These are phyloP conservation scores for Scaptodrosophila latifasciaeformis DNA, from an alignment of 2,888 invertebrate species.

Conservation along the genomic window DNA sequence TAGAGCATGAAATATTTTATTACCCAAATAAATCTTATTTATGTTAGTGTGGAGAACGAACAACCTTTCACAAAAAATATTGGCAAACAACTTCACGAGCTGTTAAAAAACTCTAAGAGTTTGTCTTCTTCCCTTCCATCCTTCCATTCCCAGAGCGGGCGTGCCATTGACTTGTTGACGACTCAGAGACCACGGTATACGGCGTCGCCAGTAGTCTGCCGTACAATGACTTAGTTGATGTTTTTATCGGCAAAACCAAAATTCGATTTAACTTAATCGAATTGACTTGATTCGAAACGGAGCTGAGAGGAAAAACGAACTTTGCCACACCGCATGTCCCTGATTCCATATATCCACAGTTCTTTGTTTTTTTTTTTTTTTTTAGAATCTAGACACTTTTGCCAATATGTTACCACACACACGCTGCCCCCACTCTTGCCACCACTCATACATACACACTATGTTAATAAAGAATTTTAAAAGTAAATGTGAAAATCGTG, in stretches of 20 bases:
- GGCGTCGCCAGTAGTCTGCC: not conserved
- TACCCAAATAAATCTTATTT: constrained; percentile 63
- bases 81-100: constrained; percentile 2
- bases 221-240: constrained; percentile 31
- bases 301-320: not conserved
- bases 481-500: constrained; percentile 65
- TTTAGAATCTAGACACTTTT: constrained; percentile 45
- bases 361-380: constrained; percentile 22
- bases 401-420: constrained; percentile 46
- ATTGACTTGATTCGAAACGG: constrained; percentile 24
- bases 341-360: not conserved
- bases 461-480: constrained; percentile 40
- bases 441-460: not conserved
- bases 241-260: constrained; percentile 45
- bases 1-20: constrained; percentile 60
- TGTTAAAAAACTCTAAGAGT: too few species aligned
- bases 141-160: not conserved
- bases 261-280: constrained; percentile 57
- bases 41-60: too few species aligned
- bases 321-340: not conserved
- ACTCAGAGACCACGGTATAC: not conserved
- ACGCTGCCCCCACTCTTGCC: constrained; percentile 11
- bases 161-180: not conserved
- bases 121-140: too few species aligned
- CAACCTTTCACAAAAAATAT: not conserved